Evolutionary conservation across 2,888 invertebrate species (phyloP).

Genomic region (Drosophila nr. medialis): DNA sequence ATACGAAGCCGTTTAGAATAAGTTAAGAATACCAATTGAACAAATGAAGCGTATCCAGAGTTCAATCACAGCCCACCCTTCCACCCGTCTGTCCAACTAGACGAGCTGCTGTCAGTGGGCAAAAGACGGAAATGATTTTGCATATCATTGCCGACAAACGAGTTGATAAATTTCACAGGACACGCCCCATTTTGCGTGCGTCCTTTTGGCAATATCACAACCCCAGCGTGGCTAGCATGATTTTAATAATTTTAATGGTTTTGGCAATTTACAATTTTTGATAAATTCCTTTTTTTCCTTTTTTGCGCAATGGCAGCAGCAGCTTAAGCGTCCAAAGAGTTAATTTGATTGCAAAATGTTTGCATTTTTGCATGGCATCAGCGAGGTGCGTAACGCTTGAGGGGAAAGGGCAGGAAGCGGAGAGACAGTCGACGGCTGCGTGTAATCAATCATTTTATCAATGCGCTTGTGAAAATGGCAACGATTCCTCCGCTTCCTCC

Average conservation of each 20-base stretch:
- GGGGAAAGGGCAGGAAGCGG: background rate
- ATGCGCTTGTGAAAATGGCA: constrained; percentile 81
- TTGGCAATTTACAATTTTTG: constrained; percentile 81
- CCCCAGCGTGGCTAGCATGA: constrained; percentile 59
- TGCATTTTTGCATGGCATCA: constrained; percentile 59
- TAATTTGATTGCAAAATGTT: constrained; percentile 81
- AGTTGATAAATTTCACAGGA: constrained; percentile 73
- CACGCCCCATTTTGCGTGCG: constrained; percentile 63
- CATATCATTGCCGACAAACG: constrained; percentile 64
- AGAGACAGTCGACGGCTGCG: constrained; percentile 66
- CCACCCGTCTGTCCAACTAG: background rate
- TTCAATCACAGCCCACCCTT: constrained; percentile 27
- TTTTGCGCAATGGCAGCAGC: constrained; percentile 41
- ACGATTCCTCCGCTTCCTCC: constrained; percentile 62
- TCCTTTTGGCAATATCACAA: constrained; percentile 16
- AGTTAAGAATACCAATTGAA: constrained; percentile 45
- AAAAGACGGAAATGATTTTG: constrained; percentile 62
- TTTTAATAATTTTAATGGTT: constrained; percentile 84
- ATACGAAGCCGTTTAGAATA: constrained; percentile 12
- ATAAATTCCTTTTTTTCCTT: constrained; percentile 75
- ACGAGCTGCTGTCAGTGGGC: constrained; percentile 38
- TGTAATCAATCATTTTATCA: constrained; percentile 83
- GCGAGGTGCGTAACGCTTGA: constrained; percentile 12
- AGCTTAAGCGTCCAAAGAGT: constrained; percentile 76
- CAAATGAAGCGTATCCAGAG: constrained; percentile 38